A percentile compares a stretch with the other conserved stretches of the same genome.
These are phyloP conservation scores for Aphaenogaster floridana DNA, from an alignment of 1,140 invertebrate species.

Conservation along the genomic window DNA sequence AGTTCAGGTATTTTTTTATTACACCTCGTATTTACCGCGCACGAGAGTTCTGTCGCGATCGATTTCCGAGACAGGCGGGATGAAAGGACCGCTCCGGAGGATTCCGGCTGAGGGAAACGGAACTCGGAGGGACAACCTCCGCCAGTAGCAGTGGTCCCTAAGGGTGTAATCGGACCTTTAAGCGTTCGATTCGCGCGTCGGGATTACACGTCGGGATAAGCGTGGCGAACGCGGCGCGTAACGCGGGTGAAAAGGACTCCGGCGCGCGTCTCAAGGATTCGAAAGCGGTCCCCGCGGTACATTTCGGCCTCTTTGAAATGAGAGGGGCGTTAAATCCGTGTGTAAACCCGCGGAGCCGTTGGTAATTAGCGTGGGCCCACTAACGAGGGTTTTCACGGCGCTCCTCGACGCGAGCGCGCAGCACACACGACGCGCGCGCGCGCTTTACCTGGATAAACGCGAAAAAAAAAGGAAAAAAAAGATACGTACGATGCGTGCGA, in stretches of 20 bases:
- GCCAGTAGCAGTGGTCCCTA: not conserved
- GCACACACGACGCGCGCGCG: slow-evolving; percentile 29
- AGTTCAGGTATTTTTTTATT: no score
- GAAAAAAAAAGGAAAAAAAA: slow-evolving; percentile 22
- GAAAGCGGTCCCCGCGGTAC: slow-evolving; percentile 64
- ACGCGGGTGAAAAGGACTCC: slow-evolving; percentile 57
- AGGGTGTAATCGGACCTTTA: slow-evolving; percentile 33
- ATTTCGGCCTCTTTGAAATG: slow-evolving; percentile 79
- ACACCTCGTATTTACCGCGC: not conserved
- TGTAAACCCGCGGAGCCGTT: slow-evolving; percentile 80
- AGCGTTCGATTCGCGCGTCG: slow-evolving; percentile 19
- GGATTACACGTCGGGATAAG: slow-evolving; percentile 30
- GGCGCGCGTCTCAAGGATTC: slow-evolving; percentile 63
- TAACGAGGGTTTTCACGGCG: slow-evolving; percentile 81
- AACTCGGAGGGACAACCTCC: not conserved
- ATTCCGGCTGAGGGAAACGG: not conserved
- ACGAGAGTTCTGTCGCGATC: not conserved
- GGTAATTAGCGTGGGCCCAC: slow-evolving; percentile 81
- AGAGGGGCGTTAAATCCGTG: slow-evolving; percentile 81
- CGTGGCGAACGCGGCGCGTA: slow-evolving; percentile 53
- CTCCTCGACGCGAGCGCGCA: slow-evolving; percentile 57
- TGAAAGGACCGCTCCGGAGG: not conserved
- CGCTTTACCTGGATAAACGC: slow-evolving; percentile 75
- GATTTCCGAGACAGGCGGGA: not conserved
- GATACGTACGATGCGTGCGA: slow-evolving; percentile 22